Evolutionary conservation across 2,113 vertebrate species (phyloP).

Genomic region (Paracyprichromis sp.): DNA sequence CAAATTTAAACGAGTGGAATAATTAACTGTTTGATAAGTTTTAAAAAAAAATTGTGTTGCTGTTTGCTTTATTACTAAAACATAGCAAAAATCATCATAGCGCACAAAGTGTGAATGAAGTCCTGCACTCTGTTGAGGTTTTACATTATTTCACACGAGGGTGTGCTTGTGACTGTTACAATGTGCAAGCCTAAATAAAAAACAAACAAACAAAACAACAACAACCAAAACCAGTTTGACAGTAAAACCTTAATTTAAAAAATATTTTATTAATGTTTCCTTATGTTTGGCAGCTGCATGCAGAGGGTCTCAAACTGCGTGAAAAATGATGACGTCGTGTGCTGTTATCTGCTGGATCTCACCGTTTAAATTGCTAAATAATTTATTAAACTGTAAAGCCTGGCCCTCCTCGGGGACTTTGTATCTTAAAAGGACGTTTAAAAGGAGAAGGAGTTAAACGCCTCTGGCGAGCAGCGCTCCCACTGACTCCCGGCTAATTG

Average conservation of each 20-base stretch:
- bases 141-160: not conserved
- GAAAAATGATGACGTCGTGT: constrained; percentile 38
- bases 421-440: constrained; percentile 71
- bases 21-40: not conserved
- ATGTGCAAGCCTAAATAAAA: not conserved
- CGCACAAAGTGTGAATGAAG: not conserved
- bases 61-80: not conserved
- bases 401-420: constrained; percentile 68
- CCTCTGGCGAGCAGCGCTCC: constrained; percentile 67
- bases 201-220: fast-evolving
- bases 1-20: not conserved
- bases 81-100: not conserved
- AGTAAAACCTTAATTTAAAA: not conserved
- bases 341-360: constrained; percentile 59
- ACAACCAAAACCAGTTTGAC: not conserved
- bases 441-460: constrained; percentile 64
- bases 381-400: constrained; percentile 71
- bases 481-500: constrained; percentile 67
- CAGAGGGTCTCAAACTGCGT: constrained; percentile 15
- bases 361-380: constrained; percentile 74
- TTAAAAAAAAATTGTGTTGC: not conserved
- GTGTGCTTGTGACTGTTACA: not conserved
- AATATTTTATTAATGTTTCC: not conserved
- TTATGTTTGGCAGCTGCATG: constrained; percentile 15
- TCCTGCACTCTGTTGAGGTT: not conserved